Evolutionary conservation across 1,140 invertebrate species (phyloP).

Genomic region (Trichonephila clavata): DNA sequence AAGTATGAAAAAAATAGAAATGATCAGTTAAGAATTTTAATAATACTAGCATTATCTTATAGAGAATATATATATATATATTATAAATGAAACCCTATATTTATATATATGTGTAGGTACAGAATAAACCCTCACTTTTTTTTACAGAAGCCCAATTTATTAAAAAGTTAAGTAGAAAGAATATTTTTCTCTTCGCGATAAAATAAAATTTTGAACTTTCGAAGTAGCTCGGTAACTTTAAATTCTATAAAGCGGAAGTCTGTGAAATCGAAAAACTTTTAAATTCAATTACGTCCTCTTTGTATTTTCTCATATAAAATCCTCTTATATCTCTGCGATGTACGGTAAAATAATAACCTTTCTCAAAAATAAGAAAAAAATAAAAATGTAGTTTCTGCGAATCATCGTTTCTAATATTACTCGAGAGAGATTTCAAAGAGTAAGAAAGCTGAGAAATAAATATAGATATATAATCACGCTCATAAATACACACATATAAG

Average conservation of each 20-base stretch:
- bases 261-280: constrained; percentile 62
- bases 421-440: constrained; percentile 1
- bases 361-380: not conserved
- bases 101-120: too few relatives aligned
- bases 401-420: constrained; percentile 59
- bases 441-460: constrained; percentile 50
- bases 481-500: constrained; percentile 47
- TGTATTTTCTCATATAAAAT: not conserved
- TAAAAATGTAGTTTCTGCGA: not conserved
- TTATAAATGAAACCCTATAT: too few relatives aligned
- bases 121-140: too few relatives aligned
- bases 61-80: too few relatives aligned
- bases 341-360: constrained; percentile 59
- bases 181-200: not conserved
- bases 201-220: not conserved
- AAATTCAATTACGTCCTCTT: constrained; percentile 59
- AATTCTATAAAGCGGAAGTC: constrained; percentile 23
- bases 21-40: too few relatives aligned
- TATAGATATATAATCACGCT: constrained; percentile 38
- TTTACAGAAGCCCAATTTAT: not conserved
- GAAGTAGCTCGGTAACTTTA: not conserved
- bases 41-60: too few relatives aligned
- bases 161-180: not conserved
- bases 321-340: constrained; percentile 18
- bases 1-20: too few relatives aligned